Evolutionary conservation across 2,797 vertebrate species (phyloP), one percentile per base, ranked within the genome.

Genomic region (Channa striata): DNA sequence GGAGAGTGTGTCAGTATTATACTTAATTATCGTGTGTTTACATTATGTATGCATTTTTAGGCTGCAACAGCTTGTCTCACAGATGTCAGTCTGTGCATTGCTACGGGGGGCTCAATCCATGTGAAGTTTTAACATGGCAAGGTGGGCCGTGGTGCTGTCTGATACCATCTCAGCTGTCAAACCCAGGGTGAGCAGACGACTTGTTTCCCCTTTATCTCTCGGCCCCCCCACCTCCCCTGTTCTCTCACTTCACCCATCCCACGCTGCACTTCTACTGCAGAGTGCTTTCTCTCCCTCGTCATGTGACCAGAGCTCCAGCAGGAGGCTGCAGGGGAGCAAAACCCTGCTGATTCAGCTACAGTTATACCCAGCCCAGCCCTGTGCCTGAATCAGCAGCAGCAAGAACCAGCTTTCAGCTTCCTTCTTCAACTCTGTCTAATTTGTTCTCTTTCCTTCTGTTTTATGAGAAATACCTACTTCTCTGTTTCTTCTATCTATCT

Each of bases 301-400:
- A 95, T 50, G 66, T 94, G 93, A 93, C 82, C 87, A 80, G 48
- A 78, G 84, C 81, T 91, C 84, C 84, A 85, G 90, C 85, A 91
- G 84, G 90, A 90, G 88, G 89, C 88, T 92, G 91, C 90, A 91
- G 92, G 89, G 83, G 80, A 90, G 88, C 80, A 53, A 84, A 88
- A 85, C 78, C 82, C 77, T 91, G 93, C 93, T 95, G 94, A 95
- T 87, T 94, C 93, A 94, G 92, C 92, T 82, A 69, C 74, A 88
- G 87, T n/a, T 68, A 57, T 56, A 75, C 86, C 81, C 85, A 85
- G 82, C 84, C 83, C 85, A 81, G 58, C 77, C 81, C 90, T 75
- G 71, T 74, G 80, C 82, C 91, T 93, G 91, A 94, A 84, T 94
- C 93, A 89, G 72, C 89, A 87, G 80, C 82, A 81, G 77, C 73